Conservation (phyloP, 2,797 vertebrate species). For the Chiroxiphia lanceolata region DNA sequence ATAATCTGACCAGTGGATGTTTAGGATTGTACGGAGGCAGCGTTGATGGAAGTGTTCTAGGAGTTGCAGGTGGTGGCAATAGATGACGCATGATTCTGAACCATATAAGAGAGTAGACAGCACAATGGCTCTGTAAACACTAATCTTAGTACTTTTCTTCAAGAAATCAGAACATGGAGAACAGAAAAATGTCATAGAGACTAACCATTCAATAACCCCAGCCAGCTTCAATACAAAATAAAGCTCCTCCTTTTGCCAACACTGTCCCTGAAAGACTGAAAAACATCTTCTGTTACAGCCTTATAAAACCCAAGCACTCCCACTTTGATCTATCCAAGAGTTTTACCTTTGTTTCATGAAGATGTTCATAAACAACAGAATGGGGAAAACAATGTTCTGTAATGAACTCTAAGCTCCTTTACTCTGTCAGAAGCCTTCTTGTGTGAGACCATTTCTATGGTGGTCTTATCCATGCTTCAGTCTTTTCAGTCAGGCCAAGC, state of each 20-base stretch:
- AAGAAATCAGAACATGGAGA: neutral
- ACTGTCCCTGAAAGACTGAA: neutral
- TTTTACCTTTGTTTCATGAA: neutral
- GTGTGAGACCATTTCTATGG: fast-evolving
- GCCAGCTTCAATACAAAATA: neutral
- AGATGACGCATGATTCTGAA: too few relatives aligned
- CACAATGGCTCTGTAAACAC: too few relatives aligned
- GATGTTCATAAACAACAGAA: neutral
- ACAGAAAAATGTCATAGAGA: neutral
- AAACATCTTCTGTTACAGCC: neutral
- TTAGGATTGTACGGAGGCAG: too few relatives aligned
- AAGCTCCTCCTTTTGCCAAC: neutral
- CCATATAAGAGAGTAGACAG: too few relatives aligned
- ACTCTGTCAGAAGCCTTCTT: neutral
- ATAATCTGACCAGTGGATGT: too few relatives aligned
- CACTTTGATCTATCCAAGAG: neutral
- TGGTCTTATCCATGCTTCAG: neutral
- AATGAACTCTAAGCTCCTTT: neutral
- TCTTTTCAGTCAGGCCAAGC: neutral
- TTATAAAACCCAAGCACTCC: neutral
- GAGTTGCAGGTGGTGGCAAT: too few relatives aligned
- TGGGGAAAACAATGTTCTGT: neutral
- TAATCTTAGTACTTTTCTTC: too few relatives aligned
- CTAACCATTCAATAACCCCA: neutral
- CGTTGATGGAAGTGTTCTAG: too few relatives aligned